These are phyloP conservation scores for Chouioia cunea DNA, from an alignment of 2,888 invertebrate species.

Conservation along the genomic window DNA sequence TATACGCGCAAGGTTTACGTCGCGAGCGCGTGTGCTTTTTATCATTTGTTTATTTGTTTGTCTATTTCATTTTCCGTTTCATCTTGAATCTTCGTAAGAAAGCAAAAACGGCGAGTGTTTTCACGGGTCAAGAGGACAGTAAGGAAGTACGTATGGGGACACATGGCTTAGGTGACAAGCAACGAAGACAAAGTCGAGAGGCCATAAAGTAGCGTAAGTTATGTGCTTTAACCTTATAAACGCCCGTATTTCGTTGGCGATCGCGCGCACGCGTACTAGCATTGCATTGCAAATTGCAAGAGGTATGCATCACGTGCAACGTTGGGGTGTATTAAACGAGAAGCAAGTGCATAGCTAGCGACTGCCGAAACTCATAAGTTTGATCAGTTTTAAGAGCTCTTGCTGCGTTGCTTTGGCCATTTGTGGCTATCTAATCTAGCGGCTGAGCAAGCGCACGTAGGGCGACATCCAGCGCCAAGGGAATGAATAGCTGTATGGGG, in stretches of 20 bases:
- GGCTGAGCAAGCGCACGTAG: neutral
- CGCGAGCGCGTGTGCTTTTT: too few relatives aligned
- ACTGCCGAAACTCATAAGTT: too few relatives aligned
- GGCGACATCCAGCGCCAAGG: too few relatives aligned
- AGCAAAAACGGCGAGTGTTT: too few relatives aligned
- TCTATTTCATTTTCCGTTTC: too few relatives aligned
- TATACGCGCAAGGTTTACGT: too few relatives aligned
- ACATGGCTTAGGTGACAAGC: too few relatives aligned
- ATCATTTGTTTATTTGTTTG: too few relatives aligned
- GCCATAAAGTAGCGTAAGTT: slow-evolving; percentile 51
- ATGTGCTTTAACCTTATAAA: slow-evolving; percentile 51
- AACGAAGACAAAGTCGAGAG: slow-evolving; percentile 3
- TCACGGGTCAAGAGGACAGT: neutral
- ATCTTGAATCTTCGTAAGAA: too few relatives aligned
- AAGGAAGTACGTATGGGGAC: slow-evolving; percentile 10
- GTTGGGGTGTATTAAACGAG: neutral
- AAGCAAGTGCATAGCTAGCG: neutral
- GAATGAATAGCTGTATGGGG: neutral
- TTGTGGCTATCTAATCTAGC: slow-evolving; percentile 5
- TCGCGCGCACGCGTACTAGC: slow-evolving; percentile 40
- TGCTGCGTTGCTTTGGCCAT: neutral
- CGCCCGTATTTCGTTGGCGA: slow-evolving; percentile 52
- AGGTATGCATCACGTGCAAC: too few relatives aligned
- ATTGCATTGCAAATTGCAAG: too few relatives aligned
- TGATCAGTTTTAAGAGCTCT: too few relatives aligned